Base-by-base conservation (phyloP, 2,113 vertebrate species). In the Oryzias celebensis region DNA sequence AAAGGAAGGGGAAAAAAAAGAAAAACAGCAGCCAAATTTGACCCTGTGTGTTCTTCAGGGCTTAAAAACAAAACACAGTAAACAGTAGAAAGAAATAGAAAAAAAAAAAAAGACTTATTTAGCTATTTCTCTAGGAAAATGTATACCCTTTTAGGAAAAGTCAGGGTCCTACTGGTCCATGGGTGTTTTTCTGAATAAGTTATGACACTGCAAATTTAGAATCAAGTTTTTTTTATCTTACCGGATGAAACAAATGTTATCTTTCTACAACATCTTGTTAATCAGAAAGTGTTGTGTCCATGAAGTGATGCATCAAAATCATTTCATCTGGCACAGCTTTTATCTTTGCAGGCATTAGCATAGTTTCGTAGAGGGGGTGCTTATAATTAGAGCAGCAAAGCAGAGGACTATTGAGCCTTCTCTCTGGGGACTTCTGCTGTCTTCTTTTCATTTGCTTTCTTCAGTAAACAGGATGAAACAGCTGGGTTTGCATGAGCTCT, bases 381-480 rank as follows among this genome's bases (percentile, higher is more conserved):
- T 64, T 54, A 75, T 78, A 67, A 82, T 67, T 81, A 2, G 17
- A 45, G 59, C 51, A 17, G 67, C 67, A 66, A 22, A 52, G 76
- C 72, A 68, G 80, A 55, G 64, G 73, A 65, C 74, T 0, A 66
- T 63, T 71, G 66, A 65, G 83, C 81, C 73, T 58, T 42, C 80
- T 83, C 85, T 68, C 65, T 71, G 5, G 82, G 79, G 86, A 80
- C 81, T 79, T 72, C 58, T 65, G 68, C 71, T 58, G 14, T 57
- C 83, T 81, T 64, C 68, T 70, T 83, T 70, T 82, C 83, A 79
- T 82, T 76, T 67, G 65, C 74, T 78, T 79, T 54, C 71, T 55
- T 24, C 54, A 81, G 82, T 85, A 86, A 89, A 89, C 85, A 85
- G 82, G 78, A 89, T 89, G 77, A 89, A 90, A 88, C 80, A 48